Conservation (phyloP, 1,140 invertebrate species). For the Micrasema minimum region DNA sequence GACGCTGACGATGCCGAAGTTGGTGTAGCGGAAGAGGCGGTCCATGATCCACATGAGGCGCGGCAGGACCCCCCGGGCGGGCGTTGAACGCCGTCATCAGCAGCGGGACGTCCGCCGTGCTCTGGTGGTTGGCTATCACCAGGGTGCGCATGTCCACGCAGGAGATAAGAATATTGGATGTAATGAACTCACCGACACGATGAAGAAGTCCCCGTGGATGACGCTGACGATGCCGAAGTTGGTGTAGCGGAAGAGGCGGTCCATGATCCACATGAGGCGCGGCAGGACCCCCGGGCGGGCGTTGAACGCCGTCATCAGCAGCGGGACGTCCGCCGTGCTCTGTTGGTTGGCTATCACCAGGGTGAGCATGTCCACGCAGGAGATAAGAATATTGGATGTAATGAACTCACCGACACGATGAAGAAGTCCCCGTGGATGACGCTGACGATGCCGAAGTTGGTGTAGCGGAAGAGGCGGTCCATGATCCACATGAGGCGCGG, state of each 20-base stretch:
- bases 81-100: conserved; percentile 90
- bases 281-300: conserved; percentile 78
- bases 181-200: conserved; percentile 79
- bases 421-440: conserved; percentile 95
- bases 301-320: conserved; percentile 90
- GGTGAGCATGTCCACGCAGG: conserved; percentile 77
- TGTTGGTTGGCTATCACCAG: conserved; percentile 94
- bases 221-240: conserved; percentile 95
- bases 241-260: conserved; percentile 92
- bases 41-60: conserved; percentile 98
- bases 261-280: conserved; percentile 97
- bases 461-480: conserved; percentile 94
- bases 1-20: conserved; percentile 93
- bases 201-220: conserved; percentile 96
- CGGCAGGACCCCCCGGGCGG: conserved; percentile 76
- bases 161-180: too few relatives aligned
- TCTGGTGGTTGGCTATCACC: conserved; percentile 94
- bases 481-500: conserved; percentile 96
- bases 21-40: conserved; percentile 92
- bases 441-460: conserved; percentile 95
- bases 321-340: conserved; percentile 93
- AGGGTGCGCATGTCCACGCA: conserved; percentile 79
- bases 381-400: too few relatives aligned
- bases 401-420: conserved; percentile 81
- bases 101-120: conserved; percentile 93